Evolutionary conservation across 2,113 vertebrate species (phyloP), one percentile per base, ranked within the genome.

Genomic region (Passer montanus): DNA sequence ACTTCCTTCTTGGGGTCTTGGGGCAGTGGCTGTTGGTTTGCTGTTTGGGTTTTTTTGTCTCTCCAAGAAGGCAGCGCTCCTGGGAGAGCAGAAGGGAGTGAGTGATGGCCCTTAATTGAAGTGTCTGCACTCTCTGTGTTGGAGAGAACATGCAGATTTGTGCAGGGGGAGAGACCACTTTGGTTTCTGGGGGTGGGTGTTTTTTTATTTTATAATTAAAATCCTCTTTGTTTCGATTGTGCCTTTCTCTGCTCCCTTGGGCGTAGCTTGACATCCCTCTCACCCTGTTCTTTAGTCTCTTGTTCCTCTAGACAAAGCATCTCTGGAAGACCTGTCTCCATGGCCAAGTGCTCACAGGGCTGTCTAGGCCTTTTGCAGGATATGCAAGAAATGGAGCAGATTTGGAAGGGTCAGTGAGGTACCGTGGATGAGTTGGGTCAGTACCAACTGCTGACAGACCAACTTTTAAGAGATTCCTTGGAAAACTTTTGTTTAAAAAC

Each of bases 171-270:
- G 68, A 97, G 47, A 86, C 39, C 39, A 33, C 26, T 52, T 79
- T 69, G 59, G 39, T 69, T 87, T 70, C 56, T 75, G 56, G 39
- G 78, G 13, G 11, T 59, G 64, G 59, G 11, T 20, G 33, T 68
- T 68, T 60, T 68, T 60, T 76, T 59, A 7, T 87, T 94, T 94
- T 81, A 58, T 76, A 90, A 97, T 96, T 95, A 97, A 97, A 97
- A 74, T 56, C 75, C 8, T 87, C 73, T 70, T 73, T 74, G 60
- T 96, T 96, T 91, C 50, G 47, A 37, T 10, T 89, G 68, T 89
- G 77, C 50, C 46, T 84, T 87, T 93, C 60, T 86, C 12, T 84
- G 24, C 14, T 89, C 24, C 12, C n/a, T 63, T 74, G 24, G 18
- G 10, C 3, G 0, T 35, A 77, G 60, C 24, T 86, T 63, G n/a